Percentiles rank a stretch among this genome's conserved stretches.
Evolutionary conservation across 2,888 invertebrate genomes (phyloP).

Genomic region (Venustoraphidia nigricollis): DNA sequence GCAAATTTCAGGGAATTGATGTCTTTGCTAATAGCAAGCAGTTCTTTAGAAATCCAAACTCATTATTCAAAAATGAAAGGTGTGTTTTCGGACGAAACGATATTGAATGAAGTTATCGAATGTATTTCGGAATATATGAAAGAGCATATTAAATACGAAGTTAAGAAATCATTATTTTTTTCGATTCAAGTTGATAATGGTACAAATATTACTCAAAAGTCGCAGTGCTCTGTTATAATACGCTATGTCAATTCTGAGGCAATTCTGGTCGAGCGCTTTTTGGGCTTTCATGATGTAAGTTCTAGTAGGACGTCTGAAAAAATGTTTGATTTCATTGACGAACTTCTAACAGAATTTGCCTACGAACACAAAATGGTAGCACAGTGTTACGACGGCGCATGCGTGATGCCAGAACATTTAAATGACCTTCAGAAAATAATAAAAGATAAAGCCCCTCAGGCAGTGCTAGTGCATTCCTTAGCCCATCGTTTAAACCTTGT

Average conservation of each 20-base stretch:
- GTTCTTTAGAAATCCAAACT: conserved; percentile 9
- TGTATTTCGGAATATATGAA: conserved; percentile 13
- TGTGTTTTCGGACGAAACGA: conserved; percentile 10
- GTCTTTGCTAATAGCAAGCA: conserved; percentile 5
- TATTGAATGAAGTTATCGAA: conserved; percentile 12
- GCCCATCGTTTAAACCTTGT: conserved; percentile 13
- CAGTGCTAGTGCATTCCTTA: conserved; percentile 9
- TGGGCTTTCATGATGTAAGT: conserved; percentile 14
- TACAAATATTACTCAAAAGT: conserved; percentile 12
- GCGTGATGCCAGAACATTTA: conserved; percentile 8
- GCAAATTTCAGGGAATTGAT: conserved; percentile 12
- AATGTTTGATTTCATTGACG: conserved; percentile 9
- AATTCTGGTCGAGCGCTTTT: conserved; percentile 11
- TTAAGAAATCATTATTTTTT: conserved; percentile 10
- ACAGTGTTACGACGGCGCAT: conserved; percentile 15
- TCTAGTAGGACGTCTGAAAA: conserved; percentile 8
- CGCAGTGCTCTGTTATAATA: conserved; percentile 12
- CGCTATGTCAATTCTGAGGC: conserved; percentile 9
- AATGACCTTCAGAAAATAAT: conserved; percentile 8
- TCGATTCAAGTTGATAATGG: conserved; percentile 13
- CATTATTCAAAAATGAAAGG: conserved; percentile 11
- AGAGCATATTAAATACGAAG: conserved; percentile 9
- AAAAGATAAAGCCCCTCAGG: conserved; percentile 11
- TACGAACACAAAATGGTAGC: conserved; percentile 12
- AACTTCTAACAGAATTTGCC: conserved; percentile 9